Conservation (phyloP, 2,797 vertebrate genomes). For the Mormyrops attenuatus region DNA sequence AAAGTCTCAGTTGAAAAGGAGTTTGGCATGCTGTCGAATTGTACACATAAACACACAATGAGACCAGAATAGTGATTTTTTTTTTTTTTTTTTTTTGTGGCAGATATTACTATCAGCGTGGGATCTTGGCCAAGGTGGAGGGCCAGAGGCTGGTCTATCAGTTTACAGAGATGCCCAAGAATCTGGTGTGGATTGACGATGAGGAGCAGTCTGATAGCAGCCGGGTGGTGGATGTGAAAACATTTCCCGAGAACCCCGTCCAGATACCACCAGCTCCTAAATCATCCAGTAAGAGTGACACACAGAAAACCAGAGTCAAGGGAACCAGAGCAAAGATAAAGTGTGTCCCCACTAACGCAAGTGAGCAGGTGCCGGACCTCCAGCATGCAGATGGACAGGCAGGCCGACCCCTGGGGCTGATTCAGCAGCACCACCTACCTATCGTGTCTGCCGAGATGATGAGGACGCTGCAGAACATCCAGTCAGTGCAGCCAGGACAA, state of each 20-base stretch:
- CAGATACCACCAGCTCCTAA: constrained; percentile 46
- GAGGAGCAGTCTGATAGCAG: constrained; percentile 66
- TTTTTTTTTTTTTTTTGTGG: constrained; percentile 7
- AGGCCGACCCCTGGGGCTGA: constrained; percentile 61
- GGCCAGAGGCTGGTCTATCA: constrained; percentile 95
- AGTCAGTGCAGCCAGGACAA: constrained; percentile 64
- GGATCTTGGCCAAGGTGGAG: constrained; percentile 96
- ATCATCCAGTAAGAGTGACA: constrained; percentile 52
- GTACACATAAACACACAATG: neutral
- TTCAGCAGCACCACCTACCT: constrained; percentile 73
- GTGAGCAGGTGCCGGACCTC: constrained; percentile 21
- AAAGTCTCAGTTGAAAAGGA: neutral
- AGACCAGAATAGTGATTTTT: neutral
- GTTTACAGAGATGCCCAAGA: constrained; percentile 93
- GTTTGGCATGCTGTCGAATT: neutral
- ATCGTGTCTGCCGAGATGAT: constrained; percentile 80
- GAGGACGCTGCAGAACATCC: constrained; percentile 78
- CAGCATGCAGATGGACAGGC: constrained; percentile 58
- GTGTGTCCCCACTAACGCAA: neutral
- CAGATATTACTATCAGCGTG: constrained; percentile 98
- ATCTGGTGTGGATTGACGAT: constrained; percentile 86
- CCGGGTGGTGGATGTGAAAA: constrained; percentile 56
- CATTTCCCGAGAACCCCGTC: constrained; percentile 39
- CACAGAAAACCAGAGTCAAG: constrained; percentile 49
- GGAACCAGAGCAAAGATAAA: constrained; percentile 43